Conservation (phyloP, 2,888 invertebrate genomes). For the Heliconius charithonia region DNA sequence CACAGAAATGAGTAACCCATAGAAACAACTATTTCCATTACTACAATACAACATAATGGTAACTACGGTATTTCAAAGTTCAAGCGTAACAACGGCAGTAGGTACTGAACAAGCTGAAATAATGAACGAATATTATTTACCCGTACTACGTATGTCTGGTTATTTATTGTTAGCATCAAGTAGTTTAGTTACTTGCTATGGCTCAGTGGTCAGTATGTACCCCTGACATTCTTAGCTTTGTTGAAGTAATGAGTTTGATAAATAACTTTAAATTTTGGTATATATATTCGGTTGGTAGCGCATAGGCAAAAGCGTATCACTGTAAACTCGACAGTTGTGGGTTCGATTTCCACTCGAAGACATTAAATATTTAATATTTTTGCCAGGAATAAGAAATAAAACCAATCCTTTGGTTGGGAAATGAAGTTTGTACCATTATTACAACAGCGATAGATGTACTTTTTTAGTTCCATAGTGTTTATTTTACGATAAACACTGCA, state of each 20-base stretch:
- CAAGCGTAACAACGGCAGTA: neutral
- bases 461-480: too few species aligned
- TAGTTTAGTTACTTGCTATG: neutral
- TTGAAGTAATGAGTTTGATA: too few species aligned
- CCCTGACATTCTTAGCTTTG: neutral
- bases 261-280: too few species aligned
- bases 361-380: too few species aligned
- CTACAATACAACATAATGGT: neutral
- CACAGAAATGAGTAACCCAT: neutral
- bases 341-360: neutral
- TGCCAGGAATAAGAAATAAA: too few species aligned
- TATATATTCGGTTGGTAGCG: too few species aligned
- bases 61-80: conserved; percentile 3
- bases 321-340: neutral
- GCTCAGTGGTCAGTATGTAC: neutral
- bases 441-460: too few species aligned
- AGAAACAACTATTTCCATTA: neutral
- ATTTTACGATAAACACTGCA: too few species aligned
- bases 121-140: neutral
- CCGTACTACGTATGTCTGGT: neutral
- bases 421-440: too few species aligned
- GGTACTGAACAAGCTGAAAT: neutral
- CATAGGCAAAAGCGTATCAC: neutral
- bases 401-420: too few species aligned
- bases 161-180: neutral